phyloP scores from a whole-genome alignment of 2,888 invertebrate genomes.

The Leucania comma region DNA sequence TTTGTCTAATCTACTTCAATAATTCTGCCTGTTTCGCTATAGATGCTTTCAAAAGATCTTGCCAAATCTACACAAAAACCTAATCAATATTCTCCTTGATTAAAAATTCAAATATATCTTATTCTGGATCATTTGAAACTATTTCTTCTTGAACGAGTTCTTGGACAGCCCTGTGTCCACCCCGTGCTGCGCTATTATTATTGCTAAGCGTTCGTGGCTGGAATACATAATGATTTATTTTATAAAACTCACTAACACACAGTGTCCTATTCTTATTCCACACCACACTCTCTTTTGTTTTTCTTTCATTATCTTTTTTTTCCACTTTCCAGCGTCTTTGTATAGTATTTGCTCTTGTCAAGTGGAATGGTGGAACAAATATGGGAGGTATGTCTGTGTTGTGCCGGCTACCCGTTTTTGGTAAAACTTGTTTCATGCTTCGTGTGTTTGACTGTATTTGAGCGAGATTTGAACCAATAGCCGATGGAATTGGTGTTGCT shows the following conservation, averaged over 20 bases:
- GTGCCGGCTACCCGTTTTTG: conserved; percentile 71
- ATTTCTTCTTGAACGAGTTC: not conserved
- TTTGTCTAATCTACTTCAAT: not conserved
- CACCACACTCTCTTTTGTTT: conserved; percentile 77
- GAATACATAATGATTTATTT: conserved; percentile 86
- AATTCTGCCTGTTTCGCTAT: not conserved
- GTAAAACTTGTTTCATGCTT: conserved; percentile 61
- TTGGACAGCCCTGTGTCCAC: conserved; percentile 66
- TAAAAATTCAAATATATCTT: not conserved
- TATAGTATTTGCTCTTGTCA: conserved; percentile 87
- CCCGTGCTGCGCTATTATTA: conserved; percentile 76
- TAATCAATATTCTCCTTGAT: not conserved
- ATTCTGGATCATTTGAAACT: no score
- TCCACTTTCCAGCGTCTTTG: conserved; percentile 79
- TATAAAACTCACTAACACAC: conserved; percentile 71
- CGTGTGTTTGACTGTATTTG: conserved; percentile 50
- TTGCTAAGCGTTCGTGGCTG: conserved; percentile 74
- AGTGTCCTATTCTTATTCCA: conserved; percentile 66
- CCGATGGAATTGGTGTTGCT: conserved; percentile 38
- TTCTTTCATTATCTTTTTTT: conserved; percentile 80
- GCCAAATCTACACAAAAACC: conserved; percentile 9
- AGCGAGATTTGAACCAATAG: conserved; percentile 42
- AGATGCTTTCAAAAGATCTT: not conserved
- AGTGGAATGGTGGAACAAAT: conserved; percentile 85
- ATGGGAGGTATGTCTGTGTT: conserved; percentile 78